Base-by-base conservation (phyloP, 2,888 invertebrate genomes). In the Drosophila siamana region DNA sequence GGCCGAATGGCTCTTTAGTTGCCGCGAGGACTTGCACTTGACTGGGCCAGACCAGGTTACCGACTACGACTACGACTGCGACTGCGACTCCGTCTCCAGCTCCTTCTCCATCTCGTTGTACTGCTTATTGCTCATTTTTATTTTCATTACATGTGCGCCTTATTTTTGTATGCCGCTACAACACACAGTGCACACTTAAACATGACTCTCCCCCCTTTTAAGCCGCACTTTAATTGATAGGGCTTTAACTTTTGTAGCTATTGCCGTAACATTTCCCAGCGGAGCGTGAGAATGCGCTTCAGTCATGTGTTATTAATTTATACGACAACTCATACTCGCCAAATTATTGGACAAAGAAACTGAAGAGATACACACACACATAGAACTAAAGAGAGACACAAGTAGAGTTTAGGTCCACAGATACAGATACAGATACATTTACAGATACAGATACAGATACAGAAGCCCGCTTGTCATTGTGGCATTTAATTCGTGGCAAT, bases 231-330 rank as follows among this genome's bases (percentile, higher is more conserved):
- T 60, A 72, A 85, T 86, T 85, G 83, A 79, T 72, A 67, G 66
- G 30, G 64, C 60, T 61, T 69, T 59, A 57, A 57, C 63, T 64
- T 46, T 50, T 40, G 54, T 13, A 22, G 55, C 44, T 28, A 48
- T 63, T 30, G 40, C 11, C 47, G 48, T 38, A 64, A 30, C 47
- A 43, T 36, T 78, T 78, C 43, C 52, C 63, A 51, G 38, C 46
- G 19, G 30, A 82, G 79, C 86, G 83, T 82, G 78, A 71, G 88
- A 86, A 71, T 63, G 28, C 59, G 46, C 24, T 60, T 30, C 51
- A 76, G 68, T 74, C 82, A 83, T 83, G 84, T 86, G 83, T 57
- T 83, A 82, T 88, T 82, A 71, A 83, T 82, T 88, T 69, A 73
- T 62, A 66, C 57, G 50, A 52, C 46, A 51, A 33, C 47, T 59